Evolutionary conservation across 1,140 invertebrate genomes (phyloP), one percentile per base, ranked within the genome.

Genomic region (Dendroctonus ponderosae): DNA sequence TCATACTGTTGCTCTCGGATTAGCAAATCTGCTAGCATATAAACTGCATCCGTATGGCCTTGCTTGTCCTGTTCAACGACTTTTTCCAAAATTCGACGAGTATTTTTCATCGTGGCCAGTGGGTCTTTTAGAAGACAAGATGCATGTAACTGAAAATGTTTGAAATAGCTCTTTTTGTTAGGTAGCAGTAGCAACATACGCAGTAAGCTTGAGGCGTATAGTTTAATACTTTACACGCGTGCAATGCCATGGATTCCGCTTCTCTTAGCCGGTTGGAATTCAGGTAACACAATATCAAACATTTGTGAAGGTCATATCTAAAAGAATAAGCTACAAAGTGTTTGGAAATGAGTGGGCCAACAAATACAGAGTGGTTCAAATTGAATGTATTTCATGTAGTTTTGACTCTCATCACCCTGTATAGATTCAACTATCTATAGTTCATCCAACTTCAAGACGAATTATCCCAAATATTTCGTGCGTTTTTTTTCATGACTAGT

Each of bases 71-170:
- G 80, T 57, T 80, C 80, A 52, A 91, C 78, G 14, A 89, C 89
- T 72, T 87, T 89, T 74, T 91, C 88, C 43, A 91, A 74, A 15
- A 87, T 80, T 62, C 83, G 82, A 49, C 68, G 56, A 2, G 74
- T 62, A 7, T 69, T 69, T 77, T 88, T 89, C 0, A 86, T 86
- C 73, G 87, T 88, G 3, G 80, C 76, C 50, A 86, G 78, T 43
- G 87, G 84, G 79, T 90, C 88, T 77, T 89, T 90, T 70, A 87
- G 82, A 53, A 91, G 76, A 11, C 89, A 87, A 50, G 82, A 85
- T 0, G 88, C 76, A 46, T 77, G 77, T 46, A 78, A 58, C 75
- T 78, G 53, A 43, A 75, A 75, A 65, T 57, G 26, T 26, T 26
- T 3, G 26, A 26, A 26, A 26, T 26, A 26, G 26, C 26, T 26